Conservation (phyloP, 64 coral and sea anemone genomes). For the Dendronephthya gigantea region DNA sequence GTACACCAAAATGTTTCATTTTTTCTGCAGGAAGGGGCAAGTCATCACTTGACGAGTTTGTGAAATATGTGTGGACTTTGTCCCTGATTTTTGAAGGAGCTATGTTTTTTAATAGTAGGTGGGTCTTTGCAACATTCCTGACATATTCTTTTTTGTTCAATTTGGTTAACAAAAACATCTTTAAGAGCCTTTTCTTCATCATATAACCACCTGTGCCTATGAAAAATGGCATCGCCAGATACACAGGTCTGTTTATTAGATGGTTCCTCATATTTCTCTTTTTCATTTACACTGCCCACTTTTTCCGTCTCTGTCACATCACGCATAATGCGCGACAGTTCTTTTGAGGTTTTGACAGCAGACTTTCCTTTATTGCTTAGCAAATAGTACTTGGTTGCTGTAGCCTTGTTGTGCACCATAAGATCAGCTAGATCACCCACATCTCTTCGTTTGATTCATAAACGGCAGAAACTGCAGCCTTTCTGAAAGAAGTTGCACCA, state of each 20-base stretch:
- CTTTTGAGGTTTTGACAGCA: no score
- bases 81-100: not conserved
- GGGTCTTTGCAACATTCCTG: not conserved
- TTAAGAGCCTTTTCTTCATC: not conserved
- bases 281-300: no score
- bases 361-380: no score
- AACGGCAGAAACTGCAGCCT: not conserved
- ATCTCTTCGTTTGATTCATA: not conserved
- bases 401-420: constrained; percentile 25
- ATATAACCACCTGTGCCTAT: not conserved
- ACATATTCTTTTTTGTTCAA: not conserved
- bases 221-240: not conserved
- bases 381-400: no score
- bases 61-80: not conserved
- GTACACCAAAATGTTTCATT: not conserved
- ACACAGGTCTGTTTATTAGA: no score
- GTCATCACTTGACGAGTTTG: not conserved
- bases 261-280: no score
- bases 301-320: no score
- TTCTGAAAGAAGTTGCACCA: not conserved
- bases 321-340: no score
- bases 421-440: constrained; percentile 25
- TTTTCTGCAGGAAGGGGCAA: not conserved
- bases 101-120: not conserved
- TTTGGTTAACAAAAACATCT: not conserved